Base-by-base conservation (phyloP, 1,140 invertebrate species). In the Panulirus ornatus region DNA sequence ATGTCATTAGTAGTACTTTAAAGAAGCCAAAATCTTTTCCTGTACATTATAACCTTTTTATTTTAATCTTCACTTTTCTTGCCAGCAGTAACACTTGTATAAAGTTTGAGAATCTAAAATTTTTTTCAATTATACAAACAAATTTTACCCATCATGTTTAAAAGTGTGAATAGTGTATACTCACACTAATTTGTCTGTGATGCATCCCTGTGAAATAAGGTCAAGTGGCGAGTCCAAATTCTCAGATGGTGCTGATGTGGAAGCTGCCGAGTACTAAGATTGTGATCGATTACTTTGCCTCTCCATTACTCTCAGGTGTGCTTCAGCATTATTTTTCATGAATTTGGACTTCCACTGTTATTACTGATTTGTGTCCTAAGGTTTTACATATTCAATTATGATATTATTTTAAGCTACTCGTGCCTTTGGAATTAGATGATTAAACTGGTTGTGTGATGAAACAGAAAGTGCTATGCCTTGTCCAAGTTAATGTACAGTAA, bases 401-500 rank as follows among this genome's bases (percentile, higher is more conserved):
- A 66, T 3, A 66, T 44, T n/a, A 42, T 16, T 73, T 34, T 73
- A 19, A 30, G 40, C 36, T 19, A 11, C 30, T 16, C 36, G n/a
- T 34, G 34, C 34, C 19, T 14, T 34, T 6, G 30, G 16, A 27
- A 19, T 51, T 22, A 2, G 42, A 42, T n/a, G 42, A 44, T 5
- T 42, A 27, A 47, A 27, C 22, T 27, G 76, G 22, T 79, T 47
- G 38, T 79, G 42, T 51, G 42, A n/a, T 40, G 22, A 40, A 16
- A 40, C 40, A 14, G 40, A 27, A 8, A 34, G 8, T 47, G 11
- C 76, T 79, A 14, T 47, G 76, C 76, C 76, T 79, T 79, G 76
- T 79, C 76, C 76, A 79, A 79, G 76, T 79, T 79, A 79, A 79
- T 79, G 76, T 44, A 30, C 40, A 79, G 76, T 79, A n/a, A 27